Base-by-base conservation (phyloP, 2,113 vertebrate species). In the Cyanoramphus novaezelandiae region DNA sequence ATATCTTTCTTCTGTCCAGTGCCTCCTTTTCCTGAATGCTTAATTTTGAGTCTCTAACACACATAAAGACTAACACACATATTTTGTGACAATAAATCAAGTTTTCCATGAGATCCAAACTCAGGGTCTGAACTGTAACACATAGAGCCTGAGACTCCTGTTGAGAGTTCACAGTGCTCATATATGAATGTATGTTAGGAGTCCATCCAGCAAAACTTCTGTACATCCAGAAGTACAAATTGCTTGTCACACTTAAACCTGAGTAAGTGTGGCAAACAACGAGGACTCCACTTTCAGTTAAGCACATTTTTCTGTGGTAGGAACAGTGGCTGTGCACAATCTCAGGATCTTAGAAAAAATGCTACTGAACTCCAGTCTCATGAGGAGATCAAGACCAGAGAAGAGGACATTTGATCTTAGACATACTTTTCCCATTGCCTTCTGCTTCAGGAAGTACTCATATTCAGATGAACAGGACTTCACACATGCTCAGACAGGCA, bases 381-480 rank as follows among this genome's bases (percentile, higher is more conserved):
- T 9, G 21, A 77, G 24, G 55, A 83, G 28, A 71, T 86, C 28
- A 68, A 60, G 29, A 59, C 11, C 25, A 67, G 70, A 91, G 63
- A 78, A 17, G 25, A 64, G 0, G 12, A 39, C 10, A 37, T 76
- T 52, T 78, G 50, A 75, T 81, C 55, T 86, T 31, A 7, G 9
- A 75, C 35, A 43, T 67, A 67, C 6, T 76, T 84, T 82, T 76
- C 28, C 13, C 62, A 52, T 76, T 62, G 67, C 52, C 57, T 85
- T 79, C 70, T 79, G 31, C 70, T 82, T 14, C 17, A 82, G 81
- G 69, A 92, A 89, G 24, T 27, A 37, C 52, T 91, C 57, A 6
- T 31, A 91, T 46, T 83, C 55, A 91, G 64, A 92, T 76, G 55
- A 84, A 65, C 17, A 65, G 28, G 67, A 91, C 68, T 94, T 94